phyloP scores from a whole-genome alignment of 2,797 vertebrate species.

The Rhinophrynus dorsalis region DNA sequence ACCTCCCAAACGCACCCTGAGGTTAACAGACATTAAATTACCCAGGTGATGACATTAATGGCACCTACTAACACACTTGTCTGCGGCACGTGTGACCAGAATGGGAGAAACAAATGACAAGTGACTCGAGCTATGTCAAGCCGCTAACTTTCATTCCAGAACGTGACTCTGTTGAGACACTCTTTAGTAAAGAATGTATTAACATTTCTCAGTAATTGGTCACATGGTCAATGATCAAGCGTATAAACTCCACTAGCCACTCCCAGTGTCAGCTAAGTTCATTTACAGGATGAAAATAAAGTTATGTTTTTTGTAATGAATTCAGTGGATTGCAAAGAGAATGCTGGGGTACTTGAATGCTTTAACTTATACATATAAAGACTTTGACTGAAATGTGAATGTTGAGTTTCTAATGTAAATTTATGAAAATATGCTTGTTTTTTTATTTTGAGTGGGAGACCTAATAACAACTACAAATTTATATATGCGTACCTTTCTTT shows the following conservation, averaged over 20 bases:
- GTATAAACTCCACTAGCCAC: not conserved
- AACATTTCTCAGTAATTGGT: conserved; percentile 13
- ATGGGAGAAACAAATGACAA: not conserved
- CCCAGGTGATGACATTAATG: not conserved
- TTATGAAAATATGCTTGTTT: no score
- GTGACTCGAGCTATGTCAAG: not conserved
- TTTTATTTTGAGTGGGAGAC: no score
- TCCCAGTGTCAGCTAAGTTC: no score
- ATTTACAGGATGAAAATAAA: no score
- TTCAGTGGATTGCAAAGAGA: no score
- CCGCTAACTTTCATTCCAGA: conserved; percentile 12
- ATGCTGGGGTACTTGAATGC: no score
- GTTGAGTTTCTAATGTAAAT: no score
- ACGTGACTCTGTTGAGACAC: not conserved
- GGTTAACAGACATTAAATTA: conserved; percentile 8
- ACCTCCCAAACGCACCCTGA: conserved; percentile 94
- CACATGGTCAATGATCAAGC: conserved; percentile 2
- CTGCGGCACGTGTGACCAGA: not conserved
- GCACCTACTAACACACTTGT: not conserved
- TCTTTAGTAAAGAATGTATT: not conserved
- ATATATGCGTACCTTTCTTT: no score
- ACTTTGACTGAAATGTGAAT: no score
- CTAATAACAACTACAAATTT: no score
- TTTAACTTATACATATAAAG: no score
- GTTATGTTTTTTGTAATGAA: no score